Conservation (phyloP, 2,888 invertebrate genomes). For the Epistrophella euchroma region DNA sequence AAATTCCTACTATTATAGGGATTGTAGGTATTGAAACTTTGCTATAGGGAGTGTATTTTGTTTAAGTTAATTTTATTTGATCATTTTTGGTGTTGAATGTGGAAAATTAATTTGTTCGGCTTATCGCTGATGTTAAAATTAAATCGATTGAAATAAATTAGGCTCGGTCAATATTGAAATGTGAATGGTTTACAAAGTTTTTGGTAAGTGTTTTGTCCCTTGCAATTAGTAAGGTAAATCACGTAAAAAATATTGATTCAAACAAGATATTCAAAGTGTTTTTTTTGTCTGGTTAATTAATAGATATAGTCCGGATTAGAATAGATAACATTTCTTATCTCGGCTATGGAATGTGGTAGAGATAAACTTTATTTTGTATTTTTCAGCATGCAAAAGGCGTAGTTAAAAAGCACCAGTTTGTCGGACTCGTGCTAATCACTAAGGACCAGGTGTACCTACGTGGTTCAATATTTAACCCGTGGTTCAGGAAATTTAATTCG, state of each 20-base stretch:
- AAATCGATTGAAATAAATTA: conserved; percentile 35
- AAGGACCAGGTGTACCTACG: too few relatives aligned
- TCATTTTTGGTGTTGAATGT: conserved; percentile 14
- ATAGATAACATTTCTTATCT: too few relatives aligned
- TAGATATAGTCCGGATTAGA: too few relatives aligned
- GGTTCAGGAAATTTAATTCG: too few relatives aligned
- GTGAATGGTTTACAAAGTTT: background rate
- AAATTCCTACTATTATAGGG: too few relatives aligned
- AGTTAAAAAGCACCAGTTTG: too few relatives aligned
- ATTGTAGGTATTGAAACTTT: background rate
- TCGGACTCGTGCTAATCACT: too few relatives aligned
- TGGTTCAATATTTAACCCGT: too few relatives aligned
- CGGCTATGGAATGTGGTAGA: too few relatives aligned
- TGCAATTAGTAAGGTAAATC: conserved; percentile 1
- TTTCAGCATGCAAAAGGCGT: too few relatives aligned
- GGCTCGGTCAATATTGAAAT: background rate
- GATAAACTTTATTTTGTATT: too few relatives aligned
- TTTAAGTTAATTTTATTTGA: conserved; percentile 38
- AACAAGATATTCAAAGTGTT: background rate
- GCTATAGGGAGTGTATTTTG: background rate
- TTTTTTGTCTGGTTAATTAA: background rate
- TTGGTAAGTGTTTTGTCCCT: background rate
- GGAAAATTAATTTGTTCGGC: conserved; percentile 36
- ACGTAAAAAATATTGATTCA: conserved; percentile 13
- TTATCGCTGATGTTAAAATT: conserved; percentile 37